Base-by-base conservation (phyloP, 2,888 invertebrate species). In the Aricia artaxerxes region DNA sequence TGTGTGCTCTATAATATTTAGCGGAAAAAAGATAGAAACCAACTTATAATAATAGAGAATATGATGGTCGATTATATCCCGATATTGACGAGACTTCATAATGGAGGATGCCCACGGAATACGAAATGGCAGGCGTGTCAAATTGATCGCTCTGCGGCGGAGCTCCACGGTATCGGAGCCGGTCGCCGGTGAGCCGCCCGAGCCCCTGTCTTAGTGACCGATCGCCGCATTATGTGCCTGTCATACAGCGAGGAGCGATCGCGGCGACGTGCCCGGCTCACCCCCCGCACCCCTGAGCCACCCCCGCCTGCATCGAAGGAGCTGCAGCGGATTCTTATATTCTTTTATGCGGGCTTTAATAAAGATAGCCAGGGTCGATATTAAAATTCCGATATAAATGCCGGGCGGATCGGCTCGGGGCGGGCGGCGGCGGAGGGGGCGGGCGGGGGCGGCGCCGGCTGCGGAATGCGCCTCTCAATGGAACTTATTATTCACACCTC, bases 231-330 rank as follows among this genome's bases (percentile, higher is more conserved):
- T 90, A 91, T 88, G 88, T 89, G 87, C 88, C 86, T 87, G 90
- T 92, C 92, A 92, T 92, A 92, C 90, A 90, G 89, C 87, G 88
- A 84, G 76, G 86, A 89, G 86, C 88, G 90, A 92, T 92, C 88
- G 92, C 85, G 82, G 82, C 82, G 87, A 92, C 93, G 92, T 92
- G 92, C 89, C 88, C 83, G 83, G 85, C 83, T 84, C 79, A 73
- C 81, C 80, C 53, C 79, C 84, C 81, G 72, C 31, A 16, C 69
- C 80, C 35, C 79, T 40, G 64, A 57, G n/a, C 16, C 61, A 78
- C 79, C 57, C 73, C 76, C 80, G 78, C 80, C 73, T 82, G 82
- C 84, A 82, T 83, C 82, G 78, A 83, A 89, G 86, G 86, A 88
- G 84, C 86, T 88, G 87, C 88, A 88, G 87, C 88, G 88, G 88